Percentiles rank a stretch among this genome's conserved stretches.
phyloP scores from a whole-genome alignment of 2,113 vertebrate genomes.

The zebrafish (Danio rerio) region DNA sequence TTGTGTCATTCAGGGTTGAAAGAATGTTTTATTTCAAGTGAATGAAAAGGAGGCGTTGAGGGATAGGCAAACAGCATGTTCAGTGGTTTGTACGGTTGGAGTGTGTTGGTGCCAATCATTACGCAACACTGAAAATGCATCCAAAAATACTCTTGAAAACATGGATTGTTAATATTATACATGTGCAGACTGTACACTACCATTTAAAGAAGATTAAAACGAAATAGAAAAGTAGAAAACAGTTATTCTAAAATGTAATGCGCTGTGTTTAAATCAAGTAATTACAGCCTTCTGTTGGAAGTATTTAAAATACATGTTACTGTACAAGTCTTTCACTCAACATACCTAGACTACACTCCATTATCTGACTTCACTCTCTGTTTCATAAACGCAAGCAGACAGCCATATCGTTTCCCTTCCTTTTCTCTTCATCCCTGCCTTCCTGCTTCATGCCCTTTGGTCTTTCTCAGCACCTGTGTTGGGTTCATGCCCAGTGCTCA shows the following conservation, averaged over 20 bases:
- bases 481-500: conserved; percentile 69
- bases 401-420: conserved; percentile 49
- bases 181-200: background rate
- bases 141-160: background rate
- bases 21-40: background rate
- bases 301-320: background rate
- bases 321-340: background rate
- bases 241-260: too few relatives aligned
- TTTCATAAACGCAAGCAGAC: conserved; percentile 46
- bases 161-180: background rate
- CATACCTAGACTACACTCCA: background rate
- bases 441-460: conserved; percentile 55
- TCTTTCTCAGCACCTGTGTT: conserved; percentile 75
- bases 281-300: background rate
- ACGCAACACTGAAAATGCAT: background rate
- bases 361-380: background rate
- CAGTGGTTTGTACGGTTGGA: background rate
- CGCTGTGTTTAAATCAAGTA: background rate
- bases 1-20: background rate
- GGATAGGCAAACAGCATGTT: background rate
- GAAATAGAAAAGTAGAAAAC: too few relatives aligned
- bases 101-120: conserved; percentile 8
- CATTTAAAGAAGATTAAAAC: background rate
- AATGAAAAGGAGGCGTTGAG: background rate
- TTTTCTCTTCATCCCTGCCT: conserved; percentile 42